Evolutionary conservation across 92 coral and sea anemone genomes (phyloP), one percentile per base, ranked within the genome.

Genomic region (Zoanthus sansibaricus): DNA sequence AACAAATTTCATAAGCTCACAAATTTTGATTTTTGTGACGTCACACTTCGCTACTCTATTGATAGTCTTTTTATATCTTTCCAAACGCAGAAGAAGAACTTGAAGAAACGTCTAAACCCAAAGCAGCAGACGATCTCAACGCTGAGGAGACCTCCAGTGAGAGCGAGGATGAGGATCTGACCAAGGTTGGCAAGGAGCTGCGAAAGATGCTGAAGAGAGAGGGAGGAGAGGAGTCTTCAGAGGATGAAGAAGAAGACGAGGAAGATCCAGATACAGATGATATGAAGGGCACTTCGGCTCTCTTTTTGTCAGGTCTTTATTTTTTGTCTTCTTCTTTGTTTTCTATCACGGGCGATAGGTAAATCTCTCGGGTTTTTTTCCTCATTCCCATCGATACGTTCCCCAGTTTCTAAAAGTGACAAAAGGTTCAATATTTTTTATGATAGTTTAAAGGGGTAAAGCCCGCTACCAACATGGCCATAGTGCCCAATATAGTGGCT

Each of bases 111-210:
- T 66, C 86, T 49, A 95, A 93, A 87, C 99, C 99, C 62, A 94
- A 89, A 86, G 96, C 98, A 71, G 91, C 90, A 79, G 98, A 97
- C 66, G 99, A 97, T 64, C 74, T 97, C 44, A 97, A 97, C 78
- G 99, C 93, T 0, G 97, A 97, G 88, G 93, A 96, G 77, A 94
- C 94, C n/a, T 95, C 95, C 58, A 96, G 99, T 64, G 98, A 95
- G 69, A 75, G 87, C 42, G 99, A 97, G 44, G 99, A 97, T 8
- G 99, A 95, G 31, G 98, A 95, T 32, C 90, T 97, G 44, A 97
- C 95, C 74, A 96, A 92, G 14, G 99, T 92, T 32, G 99, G 99
- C 31, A 93, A 89, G 82, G 95, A 95, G 64, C 89, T 97, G 11
- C 95, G 94, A 75, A 95, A 95, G 88, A 95, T 97, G 92, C 79